Base-by-base conservation (phyloP, 35 echinoderm and acorn worm species). In the Holothuria glaberrima region DNA sequence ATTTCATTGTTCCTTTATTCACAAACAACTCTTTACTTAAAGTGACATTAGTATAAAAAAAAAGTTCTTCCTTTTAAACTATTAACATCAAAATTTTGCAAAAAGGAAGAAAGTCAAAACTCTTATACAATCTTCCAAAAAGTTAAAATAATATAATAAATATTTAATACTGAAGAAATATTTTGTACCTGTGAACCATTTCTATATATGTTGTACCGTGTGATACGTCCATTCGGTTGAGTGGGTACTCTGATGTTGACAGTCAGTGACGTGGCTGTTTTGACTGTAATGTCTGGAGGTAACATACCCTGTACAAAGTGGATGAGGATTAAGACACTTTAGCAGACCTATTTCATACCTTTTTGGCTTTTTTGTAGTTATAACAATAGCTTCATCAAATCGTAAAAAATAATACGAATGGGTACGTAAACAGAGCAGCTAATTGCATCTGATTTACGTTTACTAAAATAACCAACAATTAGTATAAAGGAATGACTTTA, bases 211-310 rank as follows among this genome's bases (percentile, higher is more conserved):
- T 52, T 83, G 65, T 98, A 94, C 9, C 58, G 88, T 44, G 73
- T 69, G 19, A 98, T 92, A 58, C 67, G 78, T 24, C 95, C 95
- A 72, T 98, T 98, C 12, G 95, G 95, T 58, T 94, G 92, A 34
- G 44, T 79, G 0, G 95, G 95, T 50, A 90, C 92, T 26, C 65
- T 64, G 36, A 97, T 80, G 30, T 85, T 94, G 26, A 98, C 29
- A 16, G 71, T 87, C 30, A 92, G n/a, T 52, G 65, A 81, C 22
- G 90, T 94, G 25, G 95, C 86, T 83, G 68, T 73, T 20, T 94
- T 30, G 9, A 82, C 62, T 22, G 86, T 80, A 29, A 94, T 46
- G 9, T 48, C 10, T 69, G 95, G 95, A 46, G 92, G 77, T 18
- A 73, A 36, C 22, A 98, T 58, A 38, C 95, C 95, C 93, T 94